phyloP scores from a whole-genome alignment of 2,888 invertebrate genomes.

The Rhopalosiphum nymphaeae region DNA sequence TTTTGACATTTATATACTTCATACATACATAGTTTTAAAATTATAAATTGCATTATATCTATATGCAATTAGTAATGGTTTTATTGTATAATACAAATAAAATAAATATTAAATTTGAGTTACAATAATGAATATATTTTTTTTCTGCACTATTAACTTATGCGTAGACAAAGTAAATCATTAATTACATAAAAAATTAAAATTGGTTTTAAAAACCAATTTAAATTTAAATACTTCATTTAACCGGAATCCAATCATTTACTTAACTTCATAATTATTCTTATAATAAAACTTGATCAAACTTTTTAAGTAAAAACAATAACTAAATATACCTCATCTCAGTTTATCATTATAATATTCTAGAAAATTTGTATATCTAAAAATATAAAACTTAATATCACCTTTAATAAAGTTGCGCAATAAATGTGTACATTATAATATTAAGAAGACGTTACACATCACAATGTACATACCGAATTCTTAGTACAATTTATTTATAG shows the following conservation, averaged over 20 bases:
- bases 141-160: not conserved
- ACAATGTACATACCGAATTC: not conserved
- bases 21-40: not conserved
- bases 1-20: not conserved
- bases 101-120: not conserved
- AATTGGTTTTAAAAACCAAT: slow-evolving; percentile 1
- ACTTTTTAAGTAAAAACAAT: not conserved
- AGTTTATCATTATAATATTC: not conserved
- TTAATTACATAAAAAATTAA: not conserved
- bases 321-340: not conserved
- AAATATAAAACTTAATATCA: not conserved
- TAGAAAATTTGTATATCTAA: not conserved
- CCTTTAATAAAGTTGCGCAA: not conserved
- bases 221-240: not conserved
- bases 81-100: not conserved
- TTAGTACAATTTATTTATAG: not conserved
- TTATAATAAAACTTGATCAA: not conserved
- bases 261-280: not conserved
- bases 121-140: not conserved
- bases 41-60: not conserved
- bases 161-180: not conserved
- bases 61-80: not conserved
- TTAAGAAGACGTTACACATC: not conserved
- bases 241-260: not conserved
- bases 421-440: not conserved